phyloP scores from a whole-genome alignment of 2,797 vertebrate genomes.

The Phoebastria nigripes region DNA sequence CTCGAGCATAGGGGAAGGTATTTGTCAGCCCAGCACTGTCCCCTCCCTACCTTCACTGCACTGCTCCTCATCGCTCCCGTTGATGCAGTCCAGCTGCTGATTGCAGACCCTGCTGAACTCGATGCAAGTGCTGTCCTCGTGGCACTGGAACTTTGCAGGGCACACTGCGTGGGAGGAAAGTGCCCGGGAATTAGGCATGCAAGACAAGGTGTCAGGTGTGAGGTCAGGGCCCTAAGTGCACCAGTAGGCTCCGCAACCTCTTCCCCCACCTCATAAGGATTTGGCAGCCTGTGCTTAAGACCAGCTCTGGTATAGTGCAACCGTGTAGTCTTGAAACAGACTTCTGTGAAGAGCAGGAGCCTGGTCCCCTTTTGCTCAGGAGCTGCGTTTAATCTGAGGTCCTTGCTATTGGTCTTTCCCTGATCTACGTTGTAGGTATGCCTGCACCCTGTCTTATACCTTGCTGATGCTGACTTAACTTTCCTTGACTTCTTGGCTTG shows the following conservation, averaged over 20 bases:
- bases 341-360: background rate
- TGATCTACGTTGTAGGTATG: background rate
- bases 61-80: constrained; percentile 82
- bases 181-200: background rate
- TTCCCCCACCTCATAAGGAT: background rate
- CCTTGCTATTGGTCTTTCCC: background rate
- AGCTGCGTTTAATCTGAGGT: background rate
- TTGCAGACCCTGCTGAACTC: constrained; percentile 86
- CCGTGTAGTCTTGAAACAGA: background rate
- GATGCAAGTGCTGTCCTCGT: constrained; percentile 85
- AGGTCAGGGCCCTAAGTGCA: background rate
- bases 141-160: constrained; percentile 85
- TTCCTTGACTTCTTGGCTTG: background rate
- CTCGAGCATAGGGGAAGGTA: rapidly evolving
- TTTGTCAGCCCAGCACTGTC: background rate
- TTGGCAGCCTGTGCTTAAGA: background rate
- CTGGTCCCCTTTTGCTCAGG: background rate
- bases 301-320: background rate
- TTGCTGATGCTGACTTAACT: background rate
- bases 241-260: background rate
- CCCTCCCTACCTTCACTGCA: constrained; percentile 80
- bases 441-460: background rate
- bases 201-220: background rate
- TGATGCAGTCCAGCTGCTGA: constrained; percentile 80
- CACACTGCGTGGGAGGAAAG: constrained; percentile 76